Evolutionary conservation across 2,797 vertebrate species (phyloP).

Genomic region (Pangasius larnaudii): DNA sequence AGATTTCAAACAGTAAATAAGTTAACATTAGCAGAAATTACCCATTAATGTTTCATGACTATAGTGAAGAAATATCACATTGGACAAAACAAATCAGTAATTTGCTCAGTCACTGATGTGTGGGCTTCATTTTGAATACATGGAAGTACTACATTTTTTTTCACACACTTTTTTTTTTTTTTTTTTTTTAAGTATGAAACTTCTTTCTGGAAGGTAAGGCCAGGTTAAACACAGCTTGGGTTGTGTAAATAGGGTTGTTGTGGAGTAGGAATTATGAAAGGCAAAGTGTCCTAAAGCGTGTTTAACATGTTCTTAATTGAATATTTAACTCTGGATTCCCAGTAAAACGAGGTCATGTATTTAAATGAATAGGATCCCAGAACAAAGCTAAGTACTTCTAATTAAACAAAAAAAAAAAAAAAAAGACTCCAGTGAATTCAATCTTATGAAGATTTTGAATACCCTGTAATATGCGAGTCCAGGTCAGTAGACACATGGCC

Average conservation of each 20-base stretch:
- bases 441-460: constrained; percentile 25
- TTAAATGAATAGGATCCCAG: constrained; percentile 16
- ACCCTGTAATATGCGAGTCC: not conserved
- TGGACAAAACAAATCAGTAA: not conserved
- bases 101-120: not conserved
- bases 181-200: not conserved
- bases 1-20: not conserved
- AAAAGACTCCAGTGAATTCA: constrained; percentile 19
- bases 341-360: constrained; percentile 21
- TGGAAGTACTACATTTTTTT: not conserved
- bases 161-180: not conserved
- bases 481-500: not conserved
- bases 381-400: constrained; percentile 17
- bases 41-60: not conserved
- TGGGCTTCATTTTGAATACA: not conserved
- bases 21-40: not conserved
- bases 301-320: constrained; percentile 22
- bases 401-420: constrained; percentile 11
- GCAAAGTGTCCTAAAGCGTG: constrained; percentile 6
- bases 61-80: not conserved
- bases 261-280: not conserved
- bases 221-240: not conserved
- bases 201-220: not conserved
- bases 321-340: constrained; percentile 8
- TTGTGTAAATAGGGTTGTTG: constrained; percentile 2